These are phyloP conservation scores for Vanessa cardui DNA, from an alignment of 2,888 invertebrate species.

Conservation along the genomic window DNA sequence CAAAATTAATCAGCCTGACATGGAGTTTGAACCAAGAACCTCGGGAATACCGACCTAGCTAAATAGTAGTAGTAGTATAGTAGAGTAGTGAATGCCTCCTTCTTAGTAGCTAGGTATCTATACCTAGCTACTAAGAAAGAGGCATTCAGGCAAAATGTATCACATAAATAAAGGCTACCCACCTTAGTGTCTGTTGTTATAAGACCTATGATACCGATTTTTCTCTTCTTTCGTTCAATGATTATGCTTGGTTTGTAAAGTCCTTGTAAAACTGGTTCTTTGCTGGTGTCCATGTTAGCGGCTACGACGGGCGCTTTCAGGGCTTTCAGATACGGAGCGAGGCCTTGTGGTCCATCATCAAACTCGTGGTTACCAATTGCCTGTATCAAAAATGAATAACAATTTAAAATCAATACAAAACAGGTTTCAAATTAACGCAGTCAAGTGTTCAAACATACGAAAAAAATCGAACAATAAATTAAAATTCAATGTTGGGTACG, in stretches of 20 bases:
- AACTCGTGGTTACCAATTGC: slow-evolving; percentile 95
- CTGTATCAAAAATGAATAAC: slow-evolving; percentile 66
- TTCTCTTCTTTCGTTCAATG: slow-evolving; percentile 84
- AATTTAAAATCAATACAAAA: neutral
- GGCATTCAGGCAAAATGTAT: too few relatives aligned
- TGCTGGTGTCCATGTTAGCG: slow-evolving; percentile 87
- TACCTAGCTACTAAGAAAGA: too few relatives aligned
- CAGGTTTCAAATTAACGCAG: too few relatives aligned
- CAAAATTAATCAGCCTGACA: too few relatives aligned
- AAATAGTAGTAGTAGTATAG: too few relatives aligned
- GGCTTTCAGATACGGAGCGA: slow-evolving; percentile 86
- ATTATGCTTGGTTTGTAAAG: slow-evolving; percentile 85
- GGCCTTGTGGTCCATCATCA: slow-evolving; percentile 87
- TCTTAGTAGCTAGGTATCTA: too few relatives aligned
- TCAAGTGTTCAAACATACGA: too few relatives aligned
- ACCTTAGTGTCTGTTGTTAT: slow-evolving; percentile 87
- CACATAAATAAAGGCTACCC: slow-evolving; percentile 20
- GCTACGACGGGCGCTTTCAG: slow-evolving; percentile 87
- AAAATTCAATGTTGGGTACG: too few relatives aligned
- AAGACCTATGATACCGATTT: slow-evolving; percentile 91
- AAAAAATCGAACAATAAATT: too few relatives aligned
- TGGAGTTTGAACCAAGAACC: too few relatives aligned
- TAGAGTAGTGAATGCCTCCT: too few relatives aligned
- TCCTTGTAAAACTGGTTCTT: slow-evolving; percentile 85
- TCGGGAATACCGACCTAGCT: too few relatives aligned